Conservation (phyloP, 2,797 vertebrate genomes). For the Eulemur mongoz region DNA sequence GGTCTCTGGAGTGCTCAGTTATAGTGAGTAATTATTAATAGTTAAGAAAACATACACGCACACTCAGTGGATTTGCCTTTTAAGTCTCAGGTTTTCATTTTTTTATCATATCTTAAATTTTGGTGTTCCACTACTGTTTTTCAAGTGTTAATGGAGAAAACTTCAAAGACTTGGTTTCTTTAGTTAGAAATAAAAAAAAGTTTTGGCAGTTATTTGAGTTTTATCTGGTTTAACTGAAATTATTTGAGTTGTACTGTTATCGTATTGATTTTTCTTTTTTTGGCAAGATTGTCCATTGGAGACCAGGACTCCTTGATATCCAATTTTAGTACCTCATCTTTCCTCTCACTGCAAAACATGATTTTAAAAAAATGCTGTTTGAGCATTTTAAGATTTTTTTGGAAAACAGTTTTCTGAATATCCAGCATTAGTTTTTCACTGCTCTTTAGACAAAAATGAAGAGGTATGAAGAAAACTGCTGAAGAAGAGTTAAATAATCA, state of each 20-base stretch:
- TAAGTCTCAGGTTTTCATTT: conserved; percentile 32
- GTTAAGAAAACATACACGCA: not conserved
- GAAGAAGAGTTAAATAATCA: conserved; percentile 46
- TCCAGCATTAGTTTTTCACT: not conserved
- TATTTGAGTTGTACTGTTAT: conserved; percentile 16
- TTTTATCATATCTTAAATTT: not conserved
- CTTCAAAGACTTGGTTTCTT: not conserved
- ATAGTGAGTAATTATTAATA: not conserved
- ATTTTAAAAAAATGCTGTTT: not conserved
- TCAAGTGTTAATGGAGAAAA: conserved; percentile 15
- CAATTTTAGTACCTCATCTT: not conserved
- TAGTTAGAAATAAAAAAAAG: not conserved
- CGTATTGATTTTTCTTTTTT: not conserved
- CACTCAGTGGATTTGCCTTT: not conserved
- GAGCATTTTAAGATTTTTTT: conserved; percentile 15
- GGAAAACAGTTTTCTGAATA: conserved; percentile 24
- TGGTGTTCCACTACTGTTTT: not conserved
- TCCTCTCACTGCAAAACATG: not conserved
- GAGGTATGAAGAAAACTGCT: not conserved
- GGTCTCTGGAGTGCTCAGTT: not conserved
- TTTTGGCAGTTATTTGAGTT: not conserved
- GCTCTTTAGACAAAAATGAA: not conserved
- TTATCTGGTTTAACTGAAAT: conserved; percentile 24
- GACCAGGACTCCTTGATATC: not conserved
- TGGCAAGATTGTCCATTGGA: not conserved